Conservation (phyloP, 2,113 vertebrate species). For the Zosterops pallidus region DNA sequence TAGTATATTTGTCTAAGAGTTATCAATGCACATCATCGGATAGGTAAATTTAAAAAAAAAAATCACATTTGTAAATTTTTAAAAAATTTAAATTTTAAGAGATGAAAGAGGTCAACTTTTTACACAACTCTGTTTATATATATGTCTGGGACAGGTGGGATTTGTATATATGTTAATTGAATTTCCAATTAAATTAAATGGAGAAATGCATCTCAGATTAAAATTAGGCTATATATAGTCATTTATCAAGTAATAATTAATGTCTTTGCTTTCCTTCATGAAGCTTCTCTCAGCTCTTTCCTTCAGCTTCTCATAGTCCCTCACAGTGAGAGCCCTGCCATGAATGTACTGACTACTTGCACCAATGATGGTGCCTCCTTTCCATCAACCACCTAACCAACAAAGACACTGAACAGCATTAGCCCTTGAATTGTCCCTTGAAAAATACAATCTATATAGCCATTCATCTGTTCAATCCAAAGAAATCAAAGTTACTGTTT, state of each 20-base stretch:
- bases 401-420: neutral
- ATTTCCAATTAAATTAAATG: neutral
- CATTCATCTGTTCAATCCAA: neutral
- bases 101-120: neutral
- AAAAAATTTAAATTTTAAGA: neutral
- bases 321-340: neutral
- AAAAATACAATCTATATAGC: neutral
- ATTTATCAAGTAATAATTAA: neutral
- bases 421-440: neutral
- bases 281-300: neutral
- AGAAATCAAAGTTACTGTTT: neutral
- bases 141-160: neutral
- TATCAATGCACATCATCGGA: neutral
- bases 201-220: neutral
- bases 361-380: neutral
- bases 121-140: neutral
- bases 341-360: neutral
- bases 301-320: neutral
- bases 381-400: rapidly evolving
- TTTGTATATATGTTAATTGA: neutral
- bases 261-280: neutral
- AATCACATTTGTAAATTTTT: neutral
- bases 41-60: neutral
- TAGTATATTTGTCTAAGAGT: neutral
- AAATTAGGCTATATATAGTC: neutral